phyloP scores from a whole-genome alignment of 2,888 invertebrate species.

The Drosophila macrospina region DNA sequence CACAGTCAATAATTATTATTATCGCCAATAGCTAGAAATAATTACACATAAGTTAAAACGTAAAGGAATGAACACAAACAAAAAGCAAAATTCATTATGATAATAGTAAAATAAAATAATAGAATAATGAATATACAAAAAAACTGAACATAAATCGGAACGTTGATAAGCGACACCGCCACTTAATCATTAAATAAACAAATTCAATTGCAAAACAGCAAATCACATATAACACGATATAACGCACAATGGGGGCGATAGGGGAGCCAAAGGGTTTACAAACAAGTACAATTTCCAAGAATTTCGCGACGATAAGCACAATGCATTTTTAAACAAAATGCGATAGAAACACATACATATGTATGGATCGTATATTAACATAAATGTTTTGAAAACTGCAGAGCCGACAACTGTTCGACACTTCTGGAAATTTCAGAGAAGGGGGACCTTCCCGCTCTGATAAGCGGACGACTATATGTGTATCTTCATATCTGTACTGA shows the following conservation, averaged over 20 bases:
- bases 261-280: conserved; percentile 42
- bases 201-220: conserved; percentile 66
- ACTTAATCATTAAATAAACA: conserved; percentile 59
- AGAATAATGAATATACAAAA: conserved; percentile 2
- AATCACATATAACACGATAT: conserved; percentile 58
- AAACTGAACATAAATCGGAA: conserved; percentile 39
- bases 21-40: conserved; percentile 40
- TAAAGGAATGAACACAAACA: conserved; percentile 2
- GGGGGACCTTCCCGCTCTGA: conserved; percentile 3
- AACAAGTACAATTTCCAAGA: conserved; percentile 57
- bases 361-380: conserved; percentile 18
- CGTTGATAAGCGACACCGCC: conserved; percentile 45
- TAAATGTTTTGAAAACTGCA: conserved; percentile 24
- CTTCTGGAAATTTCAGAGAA: conserved; percentile 29
- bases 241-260: conserved; percentile 40
- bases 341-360: conserved; percentile 27
- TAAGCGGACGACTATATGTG: conserved; percentile 20
- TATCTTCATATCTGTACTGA: conserved; percentile 6
- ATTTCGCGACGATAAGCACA: conserved; percentile 57
- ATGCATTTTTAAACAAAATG: conserved; percentile 11
- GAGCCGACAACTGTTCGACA: conserved; percentile 33
- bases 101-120: conserved; percentile 1
- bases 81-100: conserved; percentile 3
- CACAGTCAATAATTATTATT: conserved; percentile 55
- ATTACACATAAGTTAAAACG: conserved; percentile 17